Conservation (phyloP, 2,888 invertebrate genomes). For the Philereme transversata region DNA sequence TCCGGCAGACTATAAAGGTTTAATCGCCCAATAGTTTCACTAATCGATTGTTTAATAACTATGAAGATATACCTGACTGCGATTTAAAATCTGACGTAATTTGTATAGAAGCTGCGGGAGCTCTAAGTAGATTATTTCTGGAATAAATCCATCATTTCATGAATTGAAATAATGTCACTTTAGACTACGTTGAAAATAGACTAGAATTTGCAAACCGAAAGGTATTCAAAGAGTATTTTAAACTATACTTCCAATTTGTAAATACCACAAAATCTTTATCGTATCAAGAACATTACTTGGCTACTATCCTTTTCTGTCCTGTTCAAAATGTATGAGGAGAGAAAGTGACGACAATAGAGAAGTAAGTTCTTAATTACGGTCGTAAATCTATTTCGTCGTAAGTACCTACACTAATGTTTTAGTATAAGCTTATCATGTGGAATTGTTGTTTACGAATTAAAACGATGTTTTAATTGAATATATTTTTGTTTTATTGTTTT, state of each 20-base stretch:
- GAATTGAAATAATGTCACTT: conserved; percentile 16
- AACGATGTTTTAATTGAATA: conserved; percentile 3
- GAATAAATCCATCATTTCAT: conserved; percentile 39
- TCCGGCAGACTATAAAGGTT: too few species aligned
- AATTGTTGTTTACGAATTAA: conserved; percentile 19
- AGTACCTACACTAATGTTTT: conserved; percentile 36
- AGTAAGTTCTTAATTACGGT: conserved; percentile 8
- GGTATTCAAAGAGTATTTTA: conserved; percentile 77
- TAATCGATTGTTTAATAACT: too few species aligned
- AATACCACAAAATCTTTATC: conserved; percentile 50
- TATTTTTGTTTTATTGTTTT: conserved; percentile 15
- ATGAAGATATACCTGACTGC: too few species aligned
- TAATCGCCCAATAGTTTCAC: too few species aligned
- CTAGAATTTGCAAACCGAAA: conserved; percentile 25
- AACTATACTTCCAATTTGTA: conserved; percentile 71
- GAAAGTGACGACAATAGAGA: background rate
- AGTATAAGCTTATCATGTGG: conserved; percentile 20
- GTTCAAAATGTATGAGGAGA: background rate
- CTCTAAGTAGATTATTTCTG: background rate
- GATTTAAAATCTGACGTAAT: too few species aligned
- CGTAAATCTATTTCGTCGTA: conserved; percentile 28
- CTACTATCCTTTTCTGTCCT: background rate
- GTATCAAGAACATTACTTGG: conserved; percentile 9
- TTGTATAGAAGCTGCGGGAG: too few species aligned
- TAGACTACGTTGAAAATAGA: conserved; percentile 9